phyloP scores from a whole-genome alignment of 2,797 vertebrate species.

The Apogon talboti region DNA sequence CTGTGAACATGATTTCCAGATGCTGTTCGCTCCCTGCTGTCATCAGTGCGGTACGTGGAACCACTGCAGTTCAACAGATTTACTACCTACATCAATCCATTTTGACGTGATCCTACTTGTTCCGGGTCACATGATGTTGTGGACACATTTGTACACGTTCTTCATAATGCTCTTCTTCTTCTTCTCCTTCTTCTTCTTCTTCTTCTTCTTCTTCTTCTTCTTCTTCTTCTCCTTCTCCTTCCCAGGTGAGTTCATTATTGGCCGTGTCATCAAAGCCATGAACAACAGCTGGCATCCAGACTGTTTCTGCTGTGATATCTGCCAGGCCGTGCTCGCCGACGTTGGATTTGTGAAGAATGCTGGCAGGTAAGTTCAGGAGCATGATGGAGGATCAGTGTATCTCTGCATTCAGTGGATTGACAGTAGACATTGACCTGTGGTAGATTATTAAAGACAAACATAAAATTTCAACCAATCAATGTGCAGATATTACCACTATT shows the following conservation, averaged over 20 bases:
- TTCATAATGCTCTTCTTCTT: neutral
- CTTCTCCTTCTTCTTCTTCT: constrained; percentile 25
- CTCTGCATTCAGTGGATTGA: too few species aligned
- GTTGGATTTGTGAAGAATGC: constrained; percentile 99
- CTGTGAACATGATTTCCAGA: constrained; percentile 99
- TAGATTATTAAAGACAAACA: too few species aligned
- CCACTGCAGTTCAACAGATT: too few species aligned
- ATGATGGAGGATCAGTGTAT: too few species aligned
- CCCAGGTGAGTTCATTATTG: constrained; percentile 98
- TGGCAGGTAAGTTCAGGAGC: constrained; percentile 87
- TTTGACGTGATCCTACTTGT: constrained; percentile 13
- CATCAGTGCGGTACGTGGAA: constrained; percentile 94
- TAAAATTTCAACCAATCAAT: too few species aligned
- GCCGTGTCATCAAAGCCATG: constrained; percentile 99
- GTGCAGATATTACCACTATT: too few species aligned
- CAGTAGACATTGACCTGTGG: too few species aligned
- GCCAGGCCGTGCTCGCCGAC: constrained; percentile 93
- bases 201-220: constrained; percentile 24
- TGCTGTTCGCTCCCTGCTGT: constrained; percentile 98
- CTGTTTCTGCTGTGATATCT: constrained; percentile 98
- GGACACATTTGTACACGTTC: too few species aligned
- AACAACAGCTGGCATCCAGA: constrained; percentile 99
- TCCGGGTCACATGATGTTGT: neutral
- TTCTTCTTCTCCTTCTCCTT: constrained; percentile 23
- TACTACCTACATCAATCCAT: too few species aligned